These are phyloP conservation scores for Charanyca ferruginea DNA, from an alignment of 2,888 invertebrate species.

Conservation along the genomic window DNA sequence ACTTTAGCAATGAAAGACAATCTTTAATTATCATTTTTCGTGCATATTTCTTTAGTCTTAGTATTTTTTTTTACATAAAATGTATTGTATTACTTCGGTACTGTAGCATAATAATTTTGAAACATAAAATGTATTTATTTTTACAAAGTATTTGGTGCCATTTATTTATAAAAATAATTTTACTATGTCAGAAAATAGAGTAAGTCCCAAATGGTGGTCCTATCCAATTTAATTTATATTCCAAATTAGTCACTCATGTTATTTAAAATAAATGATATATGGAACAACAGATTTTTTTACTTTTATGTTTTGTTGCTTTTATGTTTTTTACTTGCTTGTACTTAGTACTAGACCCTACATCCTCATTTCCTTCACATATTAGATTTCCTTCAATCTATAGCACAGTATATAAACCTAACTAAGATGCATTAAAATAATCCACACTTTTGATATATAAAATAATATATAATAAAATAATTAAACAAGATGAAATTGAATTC, in stretches of 20 bases:
- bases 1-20: slow-evolving; percentile 37
- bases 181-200: slow-evolving; percentile 36
- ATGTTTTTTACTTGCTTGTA: neutral
- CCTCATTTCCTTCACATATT: too few relatives aligned
- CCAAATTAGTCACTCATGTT: slow-evolving; percentile 39
- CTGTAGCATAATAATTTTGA: slow-evolving; percentile 10
- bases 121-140: slow-evolving; percentile 24
- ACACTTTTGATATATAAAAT: too few relatives aligned
- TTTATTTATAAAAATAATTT: slow-evolving; percentile 64
- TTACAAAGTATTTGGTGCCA: slow-evolving; percentile 67
- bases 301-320: neutral
- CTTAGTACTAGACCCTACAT: too few relatives aligned
- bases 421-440: too few relatives aligned
- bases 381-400: too few relatives aligned
- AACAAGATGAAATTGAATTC: too few relatives aligned
- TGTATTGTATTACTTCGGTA: neutral
- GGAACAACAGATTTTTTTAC: slow-evolving; percentile 16
- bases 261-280: slow-evolving; percentile 50
- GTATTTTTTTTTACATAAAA: neutral
- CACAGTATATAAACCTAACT: too few relatives aligned
- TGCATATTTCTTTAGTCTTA: slow-evolving; percentile 7
- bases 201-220: slow-evolving; percentile 50
- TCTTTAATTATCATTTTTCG: neutral
- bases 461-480: too few relatives aligned
- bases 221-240: slow-evolving; percentile 36